Base-by-base conservation (phyloP, 2,888 invertebrate genomes). In the Dryomyza anilis region DNA sequence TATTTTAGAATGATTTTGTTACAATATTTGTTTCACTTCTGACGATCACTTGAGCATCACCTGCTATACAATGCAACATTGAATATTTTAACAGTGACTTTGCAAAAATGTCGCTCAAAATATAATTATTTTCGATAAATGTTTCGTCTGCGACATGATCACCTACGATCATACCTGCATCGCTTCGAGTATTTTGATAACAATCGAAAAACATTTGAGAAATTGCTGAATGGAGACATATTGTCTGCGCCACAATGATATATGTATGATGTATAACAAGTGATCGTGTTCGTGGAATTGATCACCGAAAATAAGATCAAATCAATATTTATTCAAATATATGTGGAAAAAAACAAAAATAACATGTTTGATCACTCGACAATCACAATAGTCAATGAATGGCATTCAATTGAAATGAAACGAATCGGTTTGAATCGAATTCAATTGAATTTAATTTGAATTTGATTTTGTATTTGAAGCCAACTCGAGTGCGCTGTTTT, bases 281-380 rank as follows among this genome's bases (percentile, higher is more conserved):
- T n/a, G 36, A 7, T 23, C 16, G 16, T 12, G 27, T 19, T 55
- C 23, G 12, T 55, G 21, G 33, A 14, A 36, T 36, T 19, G 36
- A 36, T 33, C 29, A 29, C 5, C n/a, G n/a, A 55, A 19, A 55
- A 33, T 55, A 36, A 55, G 55, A 55, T 55, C 55, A 50, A 14
- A 23, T 50, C 21, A 50, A 50, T 21, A 50, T 50, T 50, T 46
- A 14, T 50, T 12, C 3, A 39, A 39, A 39, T 2, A n/a, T 2
- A 5, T 39, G 3, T 12, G 7, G 3, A 43, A n/a, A 16, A 43
- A 43, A 43, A 43, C 43, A 43, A 5, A 7, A 43, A 43, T 10
- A 43, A n/a, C n/a, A n/a, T n/a, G n/a, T n/a, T n/a, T n/a, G n/a
- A 10, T 21, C 23, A 14, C 25, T 25, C 14, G 50, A 25, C 23